These are phyloP conservation scores for Phoebastria nigripes DNA, from an alignment of 2,797 vertebrate species.

Conservation along the genomic window DNA sequence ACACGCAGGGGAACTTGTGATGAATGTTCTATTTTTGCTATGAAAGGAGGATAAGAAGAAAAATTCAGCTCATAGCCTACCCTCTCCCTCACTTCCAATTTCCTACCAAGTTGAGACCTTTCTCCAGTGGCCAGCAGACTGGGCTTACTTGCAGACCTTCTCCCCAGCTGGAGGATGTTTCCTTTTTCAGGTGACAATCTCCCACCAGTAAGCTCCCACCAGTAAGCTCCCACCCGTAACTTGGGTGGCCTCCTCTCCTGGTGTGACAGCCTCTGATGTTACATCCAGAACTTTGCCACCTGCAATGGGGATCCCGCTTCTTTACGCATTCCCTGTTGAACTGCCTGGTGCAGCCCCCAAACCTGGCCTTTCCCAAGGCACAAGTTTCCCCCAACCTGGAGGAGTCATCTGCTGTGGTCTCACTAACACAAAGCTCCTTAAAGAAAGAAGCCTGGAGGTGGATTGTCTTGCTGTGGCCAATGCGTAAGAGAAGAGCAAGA, in stretches of 20 bases:
- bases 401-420: background rate
- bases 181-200: background rate
- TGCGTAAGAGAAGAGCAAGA: background rate
- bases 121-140: background rate
- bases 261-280: background rate
- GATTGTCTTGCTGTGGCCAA: rapidly evolving
- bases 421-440: background rate
- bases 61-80: background rate
- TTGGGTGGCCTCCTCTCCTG: background rate
- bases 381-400: background rate
- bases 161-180: background rate
- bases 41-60: constrained; percentile 9
- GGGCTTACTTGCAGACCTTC: background rate
- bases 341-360: background rate
- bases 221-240: background rate
- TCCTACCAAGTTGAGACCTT: background rate
- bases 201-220: background rate
- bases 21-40: constrained; percentile 40
- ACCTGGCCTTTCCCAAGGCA: background rate
- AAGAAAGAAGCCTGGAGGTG: background rate
- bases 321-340: background rate
- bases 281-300: background rate
- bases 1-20: constrained; percentile 31
- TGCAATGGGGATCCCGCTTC: background rate
- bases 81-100: background rate